These are phyloP conservation scores for Sebastes jordani DNA, from an alignment of 2,797 vertebrate genomes.

Conservation along the genomic window DNA sequence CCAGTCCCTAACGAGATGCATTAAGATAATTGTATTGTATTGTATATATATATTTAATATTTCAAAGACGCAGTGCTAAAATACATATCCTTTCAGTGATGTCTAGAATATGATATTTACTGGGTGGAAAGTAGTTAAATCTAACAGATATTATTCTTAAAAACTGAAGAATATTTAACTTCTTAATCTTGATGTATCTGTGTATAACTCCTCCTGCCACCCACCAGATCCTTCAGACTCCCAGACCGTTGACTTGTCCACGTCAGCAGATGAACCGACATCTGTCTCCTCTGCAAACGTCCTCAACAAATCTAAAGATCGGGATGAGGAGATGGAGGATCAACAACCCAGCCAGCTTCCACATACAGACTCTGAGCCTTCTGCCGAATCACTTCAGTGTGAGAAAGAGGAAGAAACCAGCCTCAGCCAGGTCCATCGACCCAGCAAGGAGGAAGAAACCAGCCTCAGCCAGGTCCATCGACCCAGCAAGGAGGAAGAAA, in stretches of 20 bases:
- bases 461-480: too few species aligned
- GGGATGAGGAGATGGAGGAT: background rate
- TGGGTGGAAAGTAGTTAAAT: background rate
- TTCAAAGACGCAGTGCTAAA: background rate
- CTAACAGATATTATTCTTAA: background rate
- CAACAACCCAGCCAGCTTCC: background rate
- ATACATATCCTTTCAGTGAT: background rate
- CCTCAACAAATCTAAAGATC: background rate
- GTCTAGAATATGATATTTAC: background rate
- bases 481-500: background rate
- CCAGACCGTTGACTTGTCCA: constrained; percentile 1
- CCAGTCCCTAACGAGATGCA: background rate
- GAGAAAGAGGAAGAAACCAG: constrained; percentile 3
- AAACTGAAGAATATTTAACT: background rate
- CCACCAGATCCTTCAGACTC: constrained; percentile 41
- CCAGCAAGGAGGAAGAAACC: fast-evolving
- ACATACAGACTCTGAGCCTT: constrained; percentile 24
- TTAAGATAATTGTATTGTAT: background rate
- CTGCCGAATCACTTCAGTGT: background rate
- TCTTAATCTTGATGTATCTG: background rate
- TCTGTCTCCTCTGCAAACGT: constrained; percentile 9
- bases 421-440: background rate
- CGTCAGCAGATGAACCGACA: constrained; percentile 21
- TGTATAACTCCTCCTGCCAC: too few species aligned
- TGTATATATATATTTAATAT: background rate